A percentile compares a stretch with the other conserved stretches of the same genome.
Evolutionary conservation across 2,888 invertebrate species (phyloP).

Genomic region (Eristalinus sepulchralis): DNA sequence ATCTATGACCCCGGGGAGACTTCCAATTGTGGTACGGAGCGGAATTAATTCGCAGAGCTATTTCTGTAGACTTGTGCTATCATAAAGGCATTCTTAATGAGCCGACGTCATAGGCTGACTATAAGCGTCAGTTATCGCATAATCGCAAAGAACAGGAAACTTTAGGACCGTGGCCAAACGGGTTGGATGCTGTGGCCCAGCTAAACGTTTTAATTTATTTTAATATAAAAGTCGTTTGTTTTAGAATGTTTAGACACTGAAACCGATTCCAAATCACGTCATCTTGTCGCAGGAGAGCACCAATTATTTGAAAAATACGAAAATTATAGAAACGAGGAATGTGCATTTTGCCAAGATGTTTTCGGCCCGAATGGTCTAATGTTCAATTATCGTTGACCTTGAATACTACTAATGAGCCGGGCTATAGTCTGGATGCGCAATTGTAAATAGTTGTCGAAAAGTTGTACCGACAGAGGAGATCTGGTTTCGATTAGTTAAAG

Average conservation of each 20-base stretch:
- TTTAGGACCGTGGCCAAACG: constrained; percentile 27
- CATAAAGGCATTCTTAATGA: constrained; percentile 1
- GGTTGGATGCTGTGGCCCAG: constrained; percentile 7
- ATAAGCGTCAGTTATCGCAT: constrained; percentile 3
- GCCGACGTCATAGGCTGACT: neutral
- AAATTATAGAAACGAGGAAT: no score
- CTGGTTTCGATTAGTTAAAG: no score
- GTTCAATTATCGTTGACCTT: no score
- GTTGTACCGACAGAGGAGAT: no score
- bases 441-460: no score
- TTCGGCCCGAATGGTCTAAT: no score
- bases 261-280: constrained; percentile 2
- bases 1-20: constrained; percentile 14
- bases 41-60: constrained; percentile 7
- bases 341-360: no score
- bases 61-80: constrained; percentile 8
- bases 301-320: no score
- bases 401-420: no score
- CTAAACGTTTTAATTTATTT: constrained; percentile 32
- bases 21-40: constrained; percentile 1
- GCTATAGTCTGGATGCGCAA: no score
- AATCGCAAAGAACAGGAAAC: constrained; percentile 52
- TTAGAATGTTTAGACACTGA: neutral
- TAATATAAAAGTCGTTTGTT: constrained; percentile 24
- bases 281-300: neutral